Conservation (phyloP, 2,797 vertebrate species). For the Arctocebus calabarensis region DNA sequence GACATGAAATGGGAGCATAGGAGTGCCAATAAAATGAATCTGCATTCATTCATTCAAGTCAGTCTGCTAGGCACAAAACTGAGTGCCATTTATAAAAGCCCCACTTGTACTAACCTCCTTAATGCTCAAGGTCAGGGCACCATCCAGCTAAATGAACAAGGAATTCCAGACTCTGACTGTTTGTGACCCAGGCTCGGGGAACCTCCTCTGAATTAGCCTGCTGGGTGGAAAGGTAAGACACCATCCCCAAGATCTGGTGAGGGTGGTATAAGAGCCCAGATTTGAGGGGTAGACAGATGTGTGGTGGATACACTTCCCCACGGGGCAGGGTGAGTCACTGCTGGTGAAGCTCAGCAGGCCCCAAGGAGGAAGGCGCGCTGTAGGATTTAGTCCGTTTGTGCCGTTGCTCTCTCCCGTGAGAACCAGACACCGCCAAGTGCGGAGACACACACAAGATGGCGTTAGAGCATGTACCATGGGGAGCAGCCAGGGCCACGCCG, state of each 20-base stretch:
- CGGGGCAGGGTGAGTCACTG: background rate
- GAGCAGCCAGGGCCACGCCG: background rate
- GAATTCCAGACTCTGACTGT: slow-evolving; percentile 3
- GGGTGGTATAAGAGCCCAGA: background rate
- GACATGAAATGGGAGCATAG: background rate
- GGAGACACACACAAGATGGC: background rate
- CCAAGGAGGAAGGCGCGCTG: background rate
- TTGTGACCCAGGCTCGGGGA: background rate
- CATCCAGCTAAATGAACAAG: background rate
- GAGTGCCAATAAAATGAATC: background rate
- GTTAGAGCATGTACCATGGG: background rate
- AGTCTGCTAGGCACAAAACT: background rate
- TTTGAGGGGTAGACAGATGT: background rate
- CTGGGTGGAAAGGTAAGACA: background rate
- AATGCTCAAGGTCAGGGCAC: background rate
- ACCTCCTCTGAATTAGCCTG: background rate
- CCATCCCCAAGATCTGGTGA: background rate
- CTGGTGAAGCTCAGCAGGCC: background rate
- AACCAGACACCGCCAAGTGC: background rate
- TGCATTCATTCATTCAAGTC: slow-evolving; percentile 33
- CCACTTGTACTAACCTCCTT: background rate
- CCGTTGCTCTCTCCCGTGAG: background rate
- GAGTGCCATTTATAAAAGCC: slow-evolving; percentile 21
- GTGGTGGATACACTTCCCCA: background rate
- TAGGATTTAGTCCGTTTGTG: background rate